These are phyloP conservation scores for Neolamprologus tretocephalus DNA, from an alignment of 2,113 vertebrate genomes.

Conservation along the genomic window DNA sequence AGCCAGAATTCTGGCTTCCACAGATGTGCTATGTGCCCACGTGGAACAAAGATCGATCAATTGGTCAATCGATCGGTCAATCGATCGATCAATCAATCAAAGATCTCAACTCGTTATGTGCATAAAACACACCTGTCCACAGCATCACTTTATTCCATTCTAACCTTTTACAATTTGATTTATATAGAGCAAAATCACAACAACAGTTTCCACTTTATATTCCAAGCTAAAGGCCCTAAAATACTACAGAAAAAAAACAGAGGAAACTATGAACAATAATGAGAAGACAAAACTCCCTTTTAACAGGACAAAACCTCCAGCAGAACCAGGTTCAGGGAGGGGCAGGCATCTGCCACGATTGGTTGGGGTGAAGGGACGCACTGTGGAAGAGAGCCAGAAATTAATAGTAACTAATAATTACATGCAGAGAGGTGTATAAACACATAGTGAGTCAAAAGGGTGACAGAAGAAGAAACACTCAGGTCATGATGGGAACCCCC, in stretches of 20 bases:
- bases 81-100: not conserved
- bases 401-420: not conserved
- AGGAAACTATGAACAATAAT: not conserved
- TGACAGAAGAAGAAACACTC: not conserved
- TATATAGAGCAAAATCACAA: not conserved
- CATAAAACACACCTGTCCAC: not conserved
- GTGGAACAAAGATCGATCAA: not conserved
- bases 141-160: not conserved
- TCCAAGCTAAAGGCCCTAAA: not conserved
- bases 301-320: not conserved
- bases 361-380: not conserved
- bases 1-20: not conserved
- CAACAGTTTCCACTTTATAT: not conserved
- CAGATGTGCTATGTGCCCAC: not conserved
- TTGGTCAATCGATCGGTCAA: not conserved
- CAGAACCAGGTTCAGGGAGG: not conserved
- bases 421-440: not conserved
- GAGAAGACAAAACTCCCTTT: not conserved
- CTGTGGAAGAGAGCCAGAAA: not conserved
- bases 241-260: not conserved
- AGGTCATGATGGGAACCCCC: not conserved
- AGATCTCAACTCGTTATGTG: not conserved
- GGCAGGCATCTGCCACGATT: not conserved
- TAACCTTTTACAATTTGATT: not conserved
- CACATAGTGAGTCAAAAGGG: not conserved